phyloP scores from a whole-genome alignment of 2,888 invertebrate genomes.

The Cryptophagus acutangulus region DNA sequence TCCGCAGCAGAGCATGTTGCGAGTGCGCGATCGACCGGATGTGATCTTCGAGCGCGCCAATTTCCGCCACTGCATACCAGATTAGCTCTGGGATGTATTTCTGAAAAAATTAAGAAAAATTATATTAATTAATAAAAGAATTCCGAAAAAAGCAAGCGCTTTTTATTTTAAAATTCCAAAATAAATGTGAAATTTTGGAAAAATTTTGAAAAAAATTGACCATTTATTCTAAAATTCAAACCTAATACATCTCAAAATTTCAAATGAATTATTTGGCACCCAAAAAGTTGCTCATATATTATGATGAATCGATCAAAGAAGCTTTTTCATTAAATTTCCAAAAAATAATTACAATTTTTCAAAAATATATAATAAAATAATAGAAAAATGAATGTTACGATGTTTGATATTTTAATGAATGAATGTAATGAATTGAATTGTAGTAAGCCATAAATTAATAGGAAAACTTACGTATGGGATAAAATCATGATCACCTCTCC shows the following conservation, averaged over 20 bases:
- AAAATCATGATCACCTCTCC: constrained; percentile 46
- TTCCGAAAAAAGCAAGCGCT: constrained; percentile 11
- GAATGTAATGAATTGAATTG: no score
- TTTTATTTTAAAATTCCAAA: not conserved
- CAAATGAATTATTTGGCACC: no score
- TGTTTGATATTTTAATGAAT: no score
- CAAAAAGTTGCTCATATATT: no score
- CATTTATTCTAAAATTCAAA: no score
- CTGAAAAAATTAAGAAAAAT: constrained; percentile 28
- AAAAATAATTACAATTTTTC: no score
- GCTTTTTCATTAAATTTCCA: not conserved
- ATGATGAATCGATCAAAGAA: no score
- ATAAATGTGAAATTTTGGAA: not conserved
- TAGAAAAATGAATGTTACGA: no score
- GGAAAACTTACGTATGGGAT: constrained; percentile 32
- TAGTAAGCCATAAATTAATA: not conserved
- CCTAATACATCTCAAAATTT: not conserved
- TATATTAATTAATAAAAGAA: constrained; percentile 22
- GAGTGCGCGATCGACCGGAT: constrained; percentile 68
- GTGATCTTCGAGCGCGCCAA: constrained; percentile 63
- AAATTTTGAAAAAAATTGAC: no score
- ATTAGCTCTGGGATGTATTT: constrained; percentile 56
- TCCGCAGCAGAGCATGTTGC: constrained; percentile 92
- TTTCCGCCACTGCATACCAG: constrained; percentile 80
- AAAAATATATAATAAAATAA: no score